Conservation (phyloP, 2,113 vertebrate species). For the Copsychus sechellarum region DNA sequence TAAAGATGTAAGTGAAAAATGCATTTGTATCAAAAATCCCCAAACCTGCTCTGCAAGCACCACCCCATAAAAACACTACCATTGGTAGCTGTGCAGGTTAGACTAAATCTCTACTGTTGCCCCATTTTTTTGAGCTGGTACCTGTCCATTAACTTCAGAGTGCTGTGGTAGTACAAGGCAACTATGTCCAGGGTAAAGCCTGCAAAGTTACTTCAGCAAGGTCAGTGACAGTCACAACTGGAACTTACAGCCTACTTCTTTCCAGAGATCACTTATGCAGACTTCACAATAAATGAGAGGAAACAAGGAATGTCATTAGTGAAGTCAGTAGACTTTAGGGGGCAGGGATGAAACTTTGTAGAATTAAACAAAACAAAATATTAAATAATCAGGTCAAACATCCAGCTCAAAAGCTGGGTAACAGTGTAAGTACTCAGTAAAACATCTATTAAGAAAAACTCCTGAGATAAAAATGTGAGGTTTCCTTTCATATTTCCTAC, state of each 20-base stretch:
- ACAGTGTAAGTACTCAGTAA: background rate
- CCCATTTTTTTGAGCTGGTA: background rate
- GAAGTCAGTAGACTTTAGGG: background rate
- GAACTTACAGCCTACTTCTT: background rate
- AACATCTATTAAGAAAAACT: background rate
- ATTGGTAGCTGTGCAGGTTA: background rate
- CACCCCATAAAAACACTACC: background rate
- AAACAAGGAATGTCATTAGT: background rate
- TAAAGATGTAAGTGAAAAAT: background rate
- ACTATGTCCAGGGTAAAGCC: accelerated
- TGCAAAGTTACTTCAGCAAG: background rate
- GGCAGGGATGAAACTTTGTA: background rate
- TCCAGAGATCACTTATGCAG: background rate
- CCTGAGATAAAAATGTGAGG: background rate
- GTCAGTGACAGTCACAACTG: background rate
- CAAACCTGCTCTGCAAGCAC: background rate
- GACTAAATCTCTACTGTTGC: background rate
- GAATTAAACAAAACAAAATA: background rate
- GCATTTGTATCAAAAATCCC: background rate
- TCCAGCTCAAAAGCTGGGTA: background rate
- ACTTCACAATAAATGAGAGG: background rate
- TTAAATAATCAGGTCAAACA: background rate
- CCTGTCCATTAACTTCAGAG: background rate
- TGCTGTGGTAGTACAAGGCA: background rate
- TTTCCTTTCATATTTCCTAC: background rate